Base-by-base conservation (phyloP, 1,140 invertebrate species). In the Halictus rubicundus region DNA sequence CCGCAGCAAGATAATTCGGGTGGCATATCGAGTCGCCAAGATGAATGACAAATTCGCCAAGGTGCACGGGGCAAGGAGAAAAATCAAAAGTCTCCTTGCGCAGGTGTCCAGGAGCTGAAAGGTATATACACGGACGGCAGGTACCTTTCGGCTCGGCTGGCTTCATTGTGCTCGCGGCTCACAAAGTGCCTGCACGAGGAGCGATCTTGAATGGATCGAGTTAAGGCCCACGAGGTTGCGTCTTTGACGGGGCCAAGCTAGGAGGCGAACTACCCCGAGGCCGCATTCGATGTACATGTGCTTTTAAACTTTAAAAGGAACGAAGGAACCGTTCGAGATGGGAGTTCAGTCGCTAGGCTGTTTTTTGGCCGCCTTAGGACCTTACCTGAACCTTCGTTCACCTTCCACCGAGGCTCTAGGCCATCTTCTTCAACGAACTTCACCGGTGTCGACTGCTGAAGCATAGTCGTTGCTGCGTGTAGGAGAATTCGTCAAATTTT, bases 31-130 rank as follows among this genome's bases (percentile, higher is more conserved):
- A 16, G 63, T 42, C 60, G 59, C 61, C 49, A 60, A 57, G 74
- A 75, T 79, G 72, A 86, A 86, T 82, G 84, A 85, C 84, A 85
- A 85, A 85, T 86, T 86, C 76, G 83, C 75, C 83, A 71, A 79
- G 80, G 80, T 78, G 64, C 32, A 75, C 32, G 74, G 82, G 23
- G 82, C 60, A 54, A 73, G 79, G 82, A 90, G 89, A 91, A 91
- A 90, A 92, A 92, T 92, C 91, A 91, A 92, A 92, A 92, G 90
- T 92, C 91, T 92, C 59, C 75, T 79, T 68, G 78, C 77, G 91
- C 91, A 92, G 91, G 91, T 92, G 91, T 88, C 77, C 83, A 74
- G 80, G 80, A 70, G 68, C 72, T 77, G 71, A 74, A 68, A 85
- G 83, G 84, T 85, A 85, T 86, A 88, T 85, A 89, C 68, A 84